These are phyloP conservation scores for Phenacoccus solenopsis DNA, from an alignment of 1,140 invertebrate species.

Conservation along the genomic window DNA sequence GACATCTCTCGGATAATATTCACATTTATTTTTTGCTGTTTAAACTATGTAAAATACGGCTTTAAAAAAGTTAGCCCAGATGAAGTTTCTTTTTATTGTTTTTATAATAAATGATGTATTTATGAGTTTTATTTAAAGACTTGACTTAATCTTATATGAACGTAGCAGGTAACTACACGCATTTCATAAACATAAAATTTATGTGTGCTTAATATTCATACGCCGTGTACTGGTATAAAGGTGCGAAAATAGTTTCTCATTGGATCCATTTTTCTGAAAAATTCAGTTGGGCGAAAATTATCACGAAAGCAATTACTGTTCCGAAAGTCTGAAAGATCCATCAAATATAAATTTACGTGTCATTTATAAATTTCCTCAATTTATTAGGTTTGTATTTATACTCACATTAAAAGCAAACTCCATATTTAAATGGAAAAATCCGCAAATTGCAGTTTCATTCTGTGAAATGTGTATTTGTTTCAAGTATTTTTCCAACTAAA, in stretches of 20 bases:
- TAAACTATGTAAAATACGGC: not conserved
- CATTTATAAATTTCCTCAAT: not conserved
- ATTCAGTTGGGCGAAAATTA: not conserved
- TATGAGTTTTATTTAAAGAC: not conserved
- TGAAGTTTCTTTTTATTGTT: not conserved
- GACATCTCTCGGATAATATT: not conserved
- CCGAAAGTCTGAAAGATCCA: not conserved
- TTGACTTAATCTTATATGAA: too few relatives aligned
- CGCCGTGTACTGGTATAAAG: too few relatives aligned
- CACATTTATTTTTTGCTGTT: not conserved
- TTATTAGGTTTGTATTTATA: not conserved
- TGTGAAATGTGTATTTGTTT: not conserved
- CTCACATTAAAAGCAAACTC: not conserved
- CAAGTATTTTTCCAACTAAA: conserved; percentile 2
- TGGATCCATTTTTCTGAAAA: not conserved
- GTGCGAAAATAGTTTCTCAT: too few relatives aligned
- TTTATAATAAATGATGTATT: not conserved
- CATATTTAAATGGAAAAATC: conserved; percentile 12
- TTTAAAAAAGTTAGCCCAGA: not conserved
- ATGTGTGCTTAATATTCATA: too few relatives aligned
- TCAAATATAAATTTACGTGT: too few relatives aligned
- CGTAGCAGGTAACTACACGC: too few relatives aligned
- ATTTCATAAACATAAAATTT: too few relatives aligned
- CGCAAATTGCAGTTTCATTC: not conserved
- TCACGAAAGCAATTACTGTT: not conserved